A percentile compares a stretch with the other conserved stretches of the same genome.
Conservation (phyloP, 2,888 invertebrate species). For the Stenolophus ochropezus region DNA sequence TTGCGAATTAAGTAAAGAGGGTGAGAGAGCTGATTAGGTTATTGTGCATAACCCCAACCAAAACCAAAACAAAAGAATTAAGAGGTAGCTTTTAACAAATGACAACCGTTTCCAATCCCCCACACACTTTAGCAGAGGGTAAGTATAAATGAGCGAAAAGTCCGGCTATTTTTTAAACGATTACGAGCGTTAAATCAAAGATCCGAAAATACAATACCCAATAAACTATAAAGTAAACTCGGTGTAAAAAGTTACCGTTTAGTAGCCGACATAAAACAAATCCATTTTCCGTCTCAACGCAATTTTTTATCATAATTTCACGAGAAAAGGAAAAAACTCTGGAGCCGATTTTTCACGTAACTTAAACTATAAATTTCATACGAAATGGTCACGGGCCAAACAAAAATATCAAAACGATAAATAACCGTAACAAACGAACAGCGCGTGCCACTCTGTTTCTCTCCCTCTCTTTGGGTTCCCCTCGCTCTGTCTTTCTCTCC, state of each 20-base stretch:
- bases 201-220: not conserved
- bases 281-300: slow-evolving; percentile 32
- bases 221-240: not conserved
- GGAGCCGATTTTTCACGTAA: slow-evolving; percentile 48
- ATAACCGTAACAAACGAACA: slow-evolving; percentile 53
- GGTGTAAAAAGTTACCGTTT: slow-evolving; percentile 15
- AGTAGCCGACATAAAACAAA: slow-evolving; percentile 22
- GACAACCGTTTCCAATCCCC: slow-evolving; percentile 25
- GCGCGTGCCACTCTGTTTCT: slow-evolving; percentile 6
- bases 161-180: not conserved
- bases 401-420: slow-evolving; percentile 58
- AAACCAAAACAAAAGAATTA: slow-evolving; percentile 28
- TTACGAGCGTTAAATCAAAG: slow-evolving; percentile 2
- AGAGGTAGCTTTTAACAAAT: slow-evolving; percentile 9
- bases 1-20: not conserved
- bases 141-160: slow-evolving; percentile 6
- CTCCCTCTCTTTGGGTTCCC: not conserved
- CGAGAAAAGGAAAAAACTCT: slow-evolving; percentile 30
- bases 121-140: not conserved
- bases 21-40: not conserved
- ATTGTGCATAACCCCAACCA: slow-evolving; percentile 7
- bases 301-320: slow-evolving; percentile 46
- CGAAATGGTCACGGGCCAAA: slow-evolving; percentile 50
- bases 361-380: slow-evolving; percentile 57
- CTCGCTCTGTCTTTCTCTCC: slow-evolving; percentile 59